Evolutionary conservation across 2,797 vertebrate species (phyloP).

Genomic region (Dipus sagitta): DNA sequence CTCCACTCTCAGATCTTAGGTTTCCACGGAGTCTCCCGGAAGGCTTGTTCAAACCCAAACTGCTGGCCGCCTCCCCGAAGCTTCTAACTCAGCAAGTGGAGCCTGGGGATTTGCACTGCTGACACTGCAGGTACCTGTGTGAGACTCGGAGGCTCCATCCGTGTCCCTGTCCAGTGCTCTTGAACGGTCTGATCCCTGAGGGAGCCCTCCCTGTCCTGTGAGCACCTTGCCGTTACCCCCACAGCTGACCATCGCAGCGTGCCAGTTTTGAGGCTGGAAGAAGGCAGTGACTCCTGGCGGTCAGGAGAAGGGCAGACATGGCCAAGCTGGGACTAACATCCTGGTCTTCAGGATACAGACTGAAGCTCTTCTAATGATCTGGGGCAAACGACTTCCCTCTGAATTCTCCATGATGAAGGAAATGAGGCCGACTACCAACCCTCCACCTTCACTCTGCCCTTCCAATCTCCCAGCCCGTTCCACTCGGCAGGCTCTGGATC

Average conservation of each 20-base stretch:
- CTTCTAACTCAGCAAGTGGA: background rate
- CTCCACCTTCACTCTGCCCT: too few relatives aligned
- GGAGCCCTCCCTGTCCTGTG: background rate
- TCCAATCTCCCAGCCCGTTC: background rate
- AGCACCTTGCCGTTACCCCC: background rate
- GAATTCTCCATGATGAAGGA: background rate
- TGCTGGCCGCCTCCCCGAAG: background rate
- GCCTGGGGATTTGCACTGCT: background rate
- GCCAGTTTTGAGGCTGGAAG: background rate
- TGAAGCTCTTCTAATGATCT: background rate
- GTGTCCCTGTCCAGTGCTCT: background rate
- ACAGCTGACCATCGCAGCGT: background rate
- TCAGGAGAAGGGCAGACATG: background rate
- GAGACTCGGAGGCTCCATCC: background rate
- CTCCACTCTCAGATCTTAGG: background rate
- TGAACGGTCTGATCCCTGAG: background rate
- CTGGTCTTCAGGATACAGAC: background rate
- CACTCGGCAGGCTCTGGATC: background rate
- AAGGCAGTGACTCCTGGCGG: background rate
- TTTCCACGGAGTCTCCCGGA: background rate
- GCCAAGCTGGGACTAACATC: background rate
- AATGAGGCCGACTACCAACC: background rate
- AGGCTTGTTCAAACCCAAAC: background rate
- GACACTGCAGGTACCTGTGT: background rate
- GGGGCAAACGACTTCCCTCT: background rate